Base-by-base conservation (phyloP, 2,888 invertebrate species). In the Pseudolycoriella hygida region DNA sequence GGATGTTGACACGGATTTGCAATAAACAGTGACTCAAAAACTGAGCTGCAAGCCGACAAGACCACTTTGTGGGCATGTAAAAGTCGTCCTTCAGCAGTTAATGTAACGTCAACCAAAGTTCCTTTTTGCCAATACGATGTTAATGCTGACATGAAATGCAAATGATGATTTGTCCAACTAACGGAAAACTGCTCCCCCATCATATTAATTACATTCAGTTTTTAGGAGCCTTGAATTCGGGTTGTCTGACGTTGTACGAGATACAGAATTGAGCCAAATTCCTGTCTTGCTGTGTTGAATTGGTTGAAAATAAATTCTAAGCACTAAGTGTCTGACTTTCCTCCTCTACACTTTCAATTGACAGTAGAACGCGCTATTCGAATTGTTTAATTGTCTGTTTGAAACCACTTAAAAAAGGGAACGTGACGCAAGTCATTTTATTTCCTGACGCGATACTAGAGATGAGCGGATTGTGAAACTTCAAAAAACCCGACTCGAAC, bases 141-240 rank as follows among this genome's bases (percentile, higher is more conserved):
- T 66, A 90, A 88, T 58, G 86, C 87, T 8, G 85, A 84, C 56
- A 89, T 86, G 62, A 90, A 85, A 65, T 90, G 90, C 44, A 87
- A 87, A 60, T 88, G 88, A 70, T 90, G 89, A 71, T 89, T 88
- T 67, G 89, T 90, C 90, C 90, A 90, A 56, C 88, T 67, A 55
- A 85, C 67, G 58, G 84, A 84, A 60, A 82, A 85, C 57, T 85
- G 82, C 61, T 84, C 82, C 57, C 73, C 71, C 51, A 74, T 69
- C 80, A 76, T 80, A 67, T 67, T 53, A 42, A 37, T 41, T 40
- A 48, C 43, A 41, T 31, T 41, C 17, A n/a, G n/a, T n/a, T n/a
- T 15, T 53, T 53, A 53, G 56, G 62, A n/a, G 60, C 62, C 61
- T 62, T 62, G 62, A 62, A 61, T 59, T 57, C 50, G 53, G 56